These are phyloP conservation scores for Hylyphantes graminicola DNA, from an alignment of 1,140 invertebrate genomes.

Conservation along the genomic window DNA sequence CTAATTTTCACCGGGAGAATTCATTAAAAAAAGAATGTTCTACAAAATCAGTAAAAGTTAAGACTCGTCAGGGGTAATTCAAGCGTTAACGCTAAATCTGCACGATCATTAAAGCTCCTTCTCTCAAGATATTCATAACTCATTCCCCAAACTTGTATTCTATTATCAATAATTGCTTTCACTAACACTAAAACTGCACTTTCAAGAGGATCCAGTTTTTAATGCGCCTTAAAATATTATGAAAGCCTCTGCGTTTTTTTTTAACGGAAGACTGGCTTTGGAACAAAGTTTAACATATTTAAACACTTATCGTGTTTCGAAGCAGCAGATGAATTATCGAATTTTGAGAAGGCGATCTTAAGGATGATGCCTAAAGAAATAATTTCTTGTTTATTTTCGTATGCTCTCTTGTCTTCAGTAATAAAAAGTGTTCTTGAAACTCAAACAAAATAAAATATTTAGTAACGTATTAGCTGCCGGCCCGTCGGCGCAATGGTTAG, in stretches of 20 bases:
- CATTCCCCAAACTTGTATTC: constrained; percentile 30
- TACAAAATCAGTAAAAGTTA: too few species aligned
- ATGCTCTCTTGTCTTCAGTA: neutral
- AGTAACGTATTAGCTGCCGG: too few species aligned
- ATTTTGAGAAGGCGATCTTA: constrained; percentile 38
- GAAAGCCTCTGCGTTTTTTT: constrained; percentile 29
- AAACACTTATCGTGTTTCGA: constrained; percentile 55
- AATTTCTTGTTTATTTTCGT: neutral
- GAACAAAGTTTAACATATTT: constrained; percentile 57
- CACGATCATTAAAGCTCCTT: constrained; percentile 8
- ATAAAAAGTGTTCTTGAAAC: too few species aligned
- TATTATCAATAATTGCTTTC: constrained; percentile 49
- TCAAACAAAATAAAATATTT: too few species aligned
- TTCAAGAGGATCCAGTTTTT: constrained; percentile 39
- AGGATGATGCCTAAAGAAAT: neutral
- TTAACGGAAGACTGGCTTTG: constrained; percentile 43
- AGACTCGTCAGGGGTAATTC: too few species aligned
- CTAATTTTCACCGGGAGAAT: too few species aligned
- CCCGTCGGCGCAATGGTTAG: too few species aligned
- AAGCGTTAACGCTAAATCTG: neutral
- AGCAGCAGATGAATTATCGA: constrained; percentile 56
- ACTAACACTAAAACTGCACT: constrained; percentile 45
- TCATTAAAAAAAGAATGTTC: too few species aligned
- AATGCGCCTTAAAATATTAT: constrained; percentile 48
- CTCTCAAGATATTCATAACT: constrained; percentile 31